phyloP scores from a whole-genome alignment of 2,888 invertebrate genomes.

The Rutpela maculata region DNA sequence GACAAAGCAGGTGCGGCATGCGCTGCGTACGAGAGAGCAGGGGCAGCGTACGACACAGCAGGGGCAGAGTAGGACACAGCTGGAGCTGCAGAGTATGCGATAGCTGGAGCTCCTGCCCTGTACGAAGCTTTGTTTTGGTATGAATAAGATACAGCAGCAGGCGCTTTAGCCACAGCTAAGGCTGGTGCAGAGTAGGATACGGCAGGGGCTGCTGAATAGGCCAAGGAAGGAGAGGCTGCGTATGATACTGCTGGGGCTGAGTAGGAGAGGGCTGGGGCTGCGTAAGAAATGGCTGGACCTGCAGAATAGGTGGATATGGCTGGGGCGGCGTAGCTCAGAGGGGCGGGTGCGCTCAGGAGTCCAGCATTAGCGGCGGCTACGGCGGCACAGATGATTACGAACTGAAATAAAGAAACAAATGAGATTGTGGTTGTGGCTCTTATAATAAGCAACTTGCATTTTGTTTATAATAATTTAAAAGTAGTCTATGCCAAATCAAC shows the following conservation, averaged over 20 bases:
- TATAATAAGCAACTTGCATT: too few species aligned
- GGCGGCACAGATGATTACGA: conserved; percentile 76
- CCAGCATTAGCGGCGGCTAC: conserved; percentile 79
- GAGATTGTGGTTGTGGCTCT: too few species aligned
- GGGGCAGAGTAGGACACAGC: conserved; percentile 17
- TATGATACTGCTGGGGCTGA: conserved; percentile 17
- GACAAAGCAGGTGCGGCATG: conserved; percentile 26
- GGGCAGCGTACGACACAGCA: conserved; percentile 4
- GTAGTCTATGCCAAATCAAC: too few species aligned
- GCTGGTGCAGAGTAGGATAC: conserved; percentile 29
- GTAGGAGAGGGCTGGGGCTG: conserved; percentile 51
- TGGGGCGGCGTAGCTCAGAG: conserved; percentile 11
- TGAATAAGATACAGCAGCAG: conserved; percentile 24
- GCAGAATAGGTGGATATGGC: neutral
- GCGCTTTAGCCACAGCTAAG: conserved; percentile 23
- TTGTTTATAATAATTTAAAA: too few species aligned
- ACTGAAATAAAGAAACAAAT: conserved; percentile 65
- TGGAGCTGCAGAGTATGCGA: conserved; percentile 26
- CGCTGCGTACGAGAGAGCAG: neutral
- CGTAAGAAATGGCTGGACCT: conserved; percentile 63
- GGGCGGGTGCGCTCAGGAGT: conserved; percentile 71
- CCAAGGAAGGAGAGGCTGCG: neutral
- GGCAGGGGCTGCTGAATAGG: neutral
- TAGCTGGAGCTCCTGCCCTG: conserved; percentile 10
- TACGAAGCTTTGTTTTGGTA: conserved; percentile 28